Base-by-base conservation (phyloP, 2,888 invertebrate species). In the Mythimna lalbum region DNA sequence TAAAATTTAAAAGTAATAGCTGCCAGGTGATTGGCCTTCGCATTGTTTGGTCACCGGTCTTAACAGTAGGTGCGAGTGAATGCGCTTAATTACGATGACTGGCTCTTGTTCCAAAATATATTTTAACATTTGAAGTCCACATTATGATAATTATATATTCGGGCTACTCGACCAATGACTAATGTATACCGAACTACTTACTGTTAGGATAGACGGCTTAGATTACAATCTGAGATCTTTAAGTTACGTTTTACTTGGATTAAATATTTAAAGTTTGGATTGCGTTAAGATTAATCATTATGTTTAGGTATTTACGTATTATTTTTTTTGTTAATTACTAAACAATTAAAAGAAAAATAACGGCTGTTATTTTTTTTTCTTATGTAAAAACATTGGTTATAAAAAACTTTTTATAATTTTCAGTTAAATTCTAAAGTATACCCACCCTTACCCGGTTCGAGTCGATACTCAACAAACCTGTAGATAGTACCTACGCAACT, bases 101-200 rank as follows among this genome's bases (percentile, higher is more conserved):
- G 83, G 93, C 90, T 86, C 78, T 85, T 89, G 88, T 87, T 86
- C 88, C 83, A 90, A 93, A 92, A 92, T 87, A 90, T 90, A 88
- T 93, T 93, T 93, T 90, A 91, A 90, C 89, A 88, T 92, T 93
- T 93, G 90, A 91, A 90, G 87, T 88, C 87, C 87, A 87, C 93
- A 94, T 94, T 94, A 94, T 90, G 86, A 93, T 94, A 94, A 94
- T 94, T 93, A 94, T 89, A 93, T 85, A 91, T 90, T 89, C 84
- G 86, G 86, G 76, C 86, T 85, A 91, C 90, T 89, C 84, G 86
- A 86, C 73, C 86, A 88, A 79, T 86, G 89, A 86, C 88, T 90
- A 88, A 89, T 87, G 86, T 86, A 82, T 83, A 82, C 78, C 71
- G 80, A 82, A 81, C 82, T 84, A 87, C 86, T 86, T 83, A 82